Conservation (phyloP, 2,888 invertebrate species). For the Drosophila multiciliata region DNA sequence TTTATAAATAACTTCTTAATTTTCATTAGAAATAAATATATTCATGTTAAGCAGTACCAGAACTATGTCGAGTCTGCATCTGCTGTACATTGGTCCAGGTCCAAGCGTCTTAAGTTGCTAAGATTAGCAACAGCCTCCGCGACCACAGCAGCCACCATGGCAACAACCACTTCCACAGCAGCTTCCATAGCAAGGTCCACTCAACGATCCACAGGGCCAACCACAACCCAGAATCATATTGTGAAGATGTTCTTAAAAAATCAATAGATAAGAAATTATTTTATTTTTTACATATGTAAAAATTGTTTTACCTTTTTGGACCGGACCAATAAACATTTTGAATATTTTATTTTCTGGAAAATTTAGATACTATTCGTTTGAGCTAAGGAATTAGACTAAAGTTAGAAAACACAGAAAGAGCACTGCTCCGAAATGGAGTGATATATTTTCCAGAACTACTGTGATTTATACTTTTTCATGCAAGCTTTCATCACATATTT, state of each 20-base stretch:
- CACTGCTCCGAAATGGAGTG: neutral
- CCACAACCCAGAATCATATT: slow-evolving; percentile 56
- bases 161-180: slow-evolving; percentile 19
- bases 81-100: neutral
- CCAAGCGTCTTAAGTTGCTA: neutral
- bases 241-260: neutral
- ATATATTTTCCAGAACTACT: neutral
- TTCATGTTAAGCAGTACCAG: neutral
- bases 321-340: slow-evolving; percentile 39
- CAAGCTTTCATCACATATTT: too few relatives aligned
- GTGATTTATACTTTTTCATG: neutral
- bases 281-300: neutral
- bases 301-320: slow-evolving; percentile 6
- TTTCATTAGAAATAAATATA: neutral
- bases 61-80: neutral
- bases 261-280: neutral
- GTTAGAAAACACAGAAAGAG: neutral
- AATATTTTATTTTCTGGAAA: neutral
- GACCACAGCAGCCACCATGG: slow-evolving; percentile 8
- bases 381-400: slow-evolving; percentile 2
- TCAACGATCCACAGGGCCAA: slow-evolving; percentile 55
- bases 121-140: neutral
- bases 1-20: neutral
- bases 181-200: slow-evolving; percentile 53
- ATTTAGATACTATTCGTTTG: slow-evolving; percentile 19